Conservation (phyloP, 2,888 invertebrate species). For the Mythimna loreyi region DNA sequence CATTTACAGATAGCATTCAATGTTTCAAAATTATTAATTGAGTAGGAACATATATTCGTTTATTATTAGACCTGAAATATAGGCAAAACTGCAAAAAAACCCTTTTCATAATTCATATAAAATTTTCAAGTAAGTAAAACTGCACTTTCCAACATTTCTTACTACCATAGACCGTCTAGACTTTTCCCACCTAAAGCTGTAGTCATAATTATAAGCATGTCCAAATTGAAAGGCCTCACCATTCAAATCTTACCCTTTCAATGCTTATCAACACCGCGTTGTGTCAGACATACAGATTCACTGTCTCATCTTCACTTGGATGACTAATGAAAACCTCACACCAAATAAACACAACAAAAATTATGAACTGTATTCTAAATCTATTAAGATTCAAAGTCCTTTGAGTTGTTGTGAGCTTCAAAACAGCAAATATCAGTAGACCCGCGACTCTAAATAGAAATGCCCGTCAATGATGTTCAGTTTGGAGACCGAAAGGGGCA, state of each 20-base stretch:
- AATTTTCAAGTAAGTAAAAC: conserved; percentile 10
- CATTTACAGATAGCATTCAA: conserved; percentile 11
- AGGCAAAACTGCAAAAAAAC: conserved; percentile 1
- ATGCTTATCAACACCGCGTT: conserved; percentile 84
- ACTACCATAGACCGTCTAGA: conserved; percentile 31
- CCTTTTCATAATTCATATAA: not conserved
- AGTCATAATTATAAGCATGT: conserved; percentile 45
- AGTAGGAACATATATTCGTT: too few relatives aligned
- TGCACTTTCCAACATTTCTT: not conserved
- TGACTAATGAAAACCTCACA: conserved; percentile 81
- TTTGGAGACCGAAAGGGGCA: conserved; percentile 48
- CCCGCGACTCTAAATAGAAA: conserved; percentile 70
- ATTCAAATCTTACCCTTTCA: conserved; percentile 76
- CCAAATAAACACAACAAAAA: conserved; percentile 16
- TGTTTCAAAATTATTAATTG: not conserved
- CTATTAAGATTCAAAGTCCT: conserved; percentile 63
- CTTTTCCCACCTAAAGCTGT: conserved; percentile 33
- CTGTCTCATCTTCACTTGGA: conserved; percentile 79
- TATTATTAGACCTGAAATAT: not conserved
- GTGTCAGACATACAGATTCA: conserved; percentile 84
- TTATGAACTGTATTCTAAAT: conserved; percentile 55
- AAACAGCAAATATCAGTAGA: conserved; percentile 73
- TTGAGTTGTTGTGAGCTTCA: conserved; percentile 16
- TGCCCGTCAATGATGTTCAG: conserved; percentile 54
- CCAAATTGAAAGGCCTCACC: conserved; percentile 76